Base-by-base conservation (phyloP, 1,140 invertebrate species). In the Drosophila nigromelanica region DNA sequence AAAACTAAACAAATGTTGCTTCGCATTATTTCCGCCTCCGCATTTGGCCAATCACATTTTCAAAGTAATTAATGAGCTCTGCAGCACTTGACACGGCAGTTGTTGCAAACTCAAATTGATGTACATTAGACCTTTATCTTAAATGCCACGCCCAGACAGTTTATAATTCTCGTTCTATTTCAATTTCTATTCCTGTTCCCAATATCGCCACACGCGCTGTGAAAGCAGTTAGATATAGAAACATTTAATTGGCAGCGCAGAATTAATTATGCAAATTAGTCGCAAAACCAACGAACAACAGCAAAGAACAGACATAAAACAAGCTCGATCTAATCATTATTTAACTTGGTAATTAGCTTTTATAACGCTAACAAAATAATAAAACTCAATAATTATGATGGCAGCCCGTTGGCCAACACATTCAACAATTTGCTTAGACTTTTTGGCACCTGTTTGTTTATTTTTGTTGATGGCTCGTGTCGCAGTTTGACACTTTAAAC, bases 271-370 rank as follows among this genome's bases (percentile, higher is more conserved):
- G 86, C 75, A 89, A 86, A 86, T 89, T 82, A 72, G 70, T 14
- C 43, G 40, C 37, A 10, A 63, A 73, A 7, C 48, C 48, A 52
- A 58, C 54, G 30, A 62, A 37, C 48, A 27, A 27, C 27, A 70
- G 52, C 55, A 69, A 12, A 61, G 47, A 61, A 69, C 58, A 35
- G 58, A 59, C 62, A 50, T 52, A 35, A 59, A 55, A 72, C 48
- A 51, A 61, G 73, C 72, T 69, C 47, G 39, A 68, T 89, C 82
- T 89, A 77, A 87, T 87, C 83, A 76, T 89, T 89, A 68, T 87
- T 87, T 89, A 87, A 87, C 83, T 89, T 76, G 71, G 80, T 82
- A 89, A 87, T 87, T 89, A 82, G 76, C 68, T 79, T 82, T 87
- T 89, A 61, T 73, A 73, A 40, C 47, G 66, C 62, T 11, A 72